Base-by-base conservation (phyloP, 2,797 vertebrate species). In the Diplodus sargus region DNA sequence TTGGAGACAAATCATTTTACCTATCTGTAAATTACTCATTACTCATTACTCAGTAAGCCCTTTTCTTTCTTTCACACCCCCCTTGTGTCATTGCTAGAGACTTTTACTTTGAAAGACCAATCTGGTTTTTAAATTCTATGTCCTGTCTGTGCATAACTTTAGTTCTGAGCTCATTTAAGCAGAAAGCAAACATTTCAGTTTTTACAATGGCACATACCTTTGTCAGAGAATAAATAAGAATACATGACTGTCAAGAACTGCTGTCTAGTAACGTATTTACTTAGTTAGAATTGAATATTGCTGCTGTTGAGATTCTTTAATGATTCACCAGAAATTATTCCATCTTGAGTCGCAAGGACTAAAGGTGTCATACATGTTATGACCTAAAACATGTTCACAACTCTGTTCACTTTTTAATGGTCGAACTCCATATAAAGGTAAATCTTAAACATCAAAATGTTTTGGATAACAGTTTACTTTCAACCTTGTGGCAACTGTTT, bases 361-460 rank as follows among this genome's bases (percentile, higher is more conserved):
- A 30, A 4, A 57, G 23, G 5, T 54, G 23, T 16, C 22, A 25
- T 25, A 54, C 14, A 25, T 6, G 6, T 3, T 17, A 30, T 30
- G 30, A 18, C 30, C 18, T 20, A 6, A 59, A 59, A 17, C 11
- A 2, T 30, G 16, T 58, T 9, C 15, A 58, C 16, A 58, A 9
- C 28, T 34, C 28, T 58, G 23, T 20, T 30, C 5, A 20, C 34
- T 47, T 4, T 48, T 2, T 39, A 39, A 34, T 63, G 23, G 43
- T 0, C n/a, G 17, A 6, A 17, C 0, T 53, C 34, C 2, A n/a
- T 42, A 3, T 23, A 1, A 39, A 9, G 3, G 20, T 2, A 22
- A 53, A 3, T 22, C 25, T 68, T 45, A 5, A 43, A 11, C 17
- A 56, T 4, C 22, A 17, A 68, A 12, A 34, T 8, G 34, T 45